Evolutionary conservation across 2,888 invertebrate species (phyloP).

Genomic region (Sphecodes monilicornis): DNA sequence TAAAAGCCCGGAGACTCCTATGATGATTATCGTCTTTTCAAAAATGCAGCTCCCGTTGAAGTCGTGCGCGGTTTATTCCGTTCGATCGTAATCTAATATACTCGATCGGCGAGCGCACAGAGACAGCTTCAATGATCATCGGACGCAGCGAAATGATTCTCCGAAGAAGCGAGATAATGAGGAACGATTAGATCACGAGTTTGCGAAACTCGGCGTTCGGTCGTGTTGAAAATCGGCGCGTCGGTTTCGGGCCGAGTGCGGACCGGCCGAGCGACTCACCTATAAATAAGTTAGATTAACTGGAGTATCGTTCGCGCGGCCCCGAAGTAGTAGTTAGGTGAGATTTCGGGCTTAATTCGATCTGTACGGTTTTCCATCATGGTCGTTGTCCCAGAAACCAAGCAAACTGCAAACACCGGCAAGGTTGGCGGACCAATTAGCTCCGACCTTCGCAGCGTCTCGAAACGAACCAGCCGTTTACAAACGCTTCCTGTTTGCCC

Average conservation of each 20-base stretch:
- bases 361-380: conserved; percentile 58
- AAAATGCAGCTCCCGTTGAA: not conserved
- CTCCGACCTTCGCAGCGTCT: conserved; percentile 54
- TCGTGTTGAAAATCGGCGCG: conserved; percentile 9
- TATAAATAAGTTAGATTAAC: conserved; percentile 47
- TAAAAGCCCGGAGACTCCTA: not conserved
- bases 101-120: not conserved
- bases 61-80: not conserved
- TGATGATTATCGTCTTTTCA: not conserved
- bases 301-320: conserved; percentile 33
- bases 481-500: conserved; percentile 54
- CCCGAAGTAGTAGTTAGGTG: conserved; percentile 35
- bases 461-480: conserved; percentile 49
- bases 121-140: not conserved
- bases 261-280: not conserved
- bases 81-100: not conserved
- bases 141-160: not conserved
- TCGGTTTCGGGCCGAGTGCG: not conserved
- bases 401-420: conserved; percentile 57
- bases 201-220: not conserved
- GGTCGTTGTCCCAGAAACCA: conserved; percentile 53
- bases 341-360: conserved; percentile 56
- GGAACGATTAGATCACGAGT: not conserved
- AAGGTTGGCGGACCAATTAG: conserved; percentile 61
- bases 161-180: not conserved